Conservation (phyloP, 2,888 invertebrate genomes). For the Himalopsyche tibetana region DNA sequence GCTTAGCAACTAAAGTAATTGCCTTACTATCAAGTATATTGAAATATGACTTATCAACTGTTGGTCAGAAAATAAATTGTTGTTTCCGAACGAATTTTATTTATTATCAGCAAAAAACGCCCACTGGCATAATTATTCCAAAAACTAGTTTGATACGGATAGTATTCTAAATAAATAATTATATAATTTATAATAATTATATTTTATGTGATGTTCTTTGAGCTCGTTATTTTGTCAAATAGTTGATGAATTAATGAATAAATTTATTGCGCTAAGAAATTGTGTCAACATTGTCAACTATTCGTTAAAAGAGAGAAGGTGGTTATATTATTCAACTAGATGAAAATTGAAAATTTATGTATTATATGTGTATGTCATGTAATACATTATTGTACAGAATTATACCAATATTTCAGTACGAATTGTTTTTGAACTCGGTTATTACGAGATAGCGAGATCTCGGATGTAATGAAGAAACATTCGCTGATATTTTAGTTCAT, state of each 20-base stretch:
- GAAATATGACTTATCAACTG: conserved; percentile 8
- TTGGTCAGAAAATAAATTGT: not conserved
- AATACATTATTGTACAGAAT: no score
- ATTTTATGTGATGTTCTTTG: conserved; percentile 10
- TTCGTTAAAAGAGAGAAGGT: not conserved
- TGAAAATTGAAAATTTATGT: no score
- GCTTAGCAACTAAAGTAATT: conserved; percentile 6
- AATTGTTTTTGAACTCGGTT: no score
- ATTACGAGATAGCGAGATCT: no score
- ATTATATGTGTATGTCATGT: no score
- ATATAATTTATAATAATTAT: not conserved
- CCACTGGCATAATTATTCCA: not conserved
- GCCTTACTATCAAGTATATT: not conserved
- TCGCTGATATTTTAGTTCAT: no score
- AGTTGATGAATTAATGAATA: not conserved
- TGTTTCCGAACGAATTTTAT: not conserved
- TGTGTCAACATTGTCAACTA: not conserved
- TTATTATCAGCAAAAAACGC: conserved; percentile 17
- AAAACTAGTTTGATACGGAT: conserved; percentile 20
- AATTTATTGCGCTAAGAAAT: not conserved
- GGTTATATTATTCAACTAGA: not conserved
- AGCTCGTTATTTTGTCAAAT: not conserved
- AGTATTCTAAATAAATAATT: not conserved
- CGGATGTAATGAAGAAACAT: no score
- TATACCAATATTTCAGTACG: no score